Base-by-base conservation (phyloP, 2,113 vertebrate genomes). In the Charina bottae region DNA sequence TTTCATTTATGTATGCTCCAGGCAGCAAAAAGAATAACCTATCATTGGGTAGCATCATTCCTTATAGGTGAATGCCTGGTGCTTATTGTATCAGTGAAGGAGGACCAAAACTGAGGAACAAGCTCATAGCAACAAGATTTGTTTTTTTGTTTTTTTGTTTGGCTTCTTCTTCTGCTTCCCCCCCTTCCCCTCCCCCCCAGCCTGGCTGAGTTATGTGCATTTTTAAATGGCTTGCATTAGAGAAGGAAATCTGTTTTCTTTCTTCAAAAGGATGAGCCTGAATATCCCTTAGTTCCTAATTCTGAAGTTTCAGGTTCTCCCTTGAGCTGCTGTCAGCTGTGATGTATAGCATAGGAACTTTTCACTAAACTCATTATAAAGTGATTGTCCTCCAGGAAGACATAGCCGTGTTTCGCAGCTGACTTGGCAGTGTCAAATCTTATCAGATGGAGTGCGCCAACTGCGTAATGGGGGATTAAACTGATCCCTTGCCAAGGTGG, bases 291-390 rank as follows among this genome's bases (percentile, higher is more conserved):
- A 95, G 92, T 86, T 95, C 94, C 96, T 97, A 96, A 97, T 97
- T 97, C 97, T 97, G 95, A 96, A 91, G 95, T 96, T 93, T 96
- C 95, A 96, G 91, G 96, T 23, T 54, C 95, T 96, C 97, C 97
- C 96, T 93, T 96, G 93, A 96, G 97, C 97, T 95, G 90, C 96
- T 97, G 97, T 97, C 97, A 97, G 83, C 94, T 94, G 92, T 95
- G 94, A 97, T 96, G 97, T 97, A 97, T 95, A 96, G 97, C 94
- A 96, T 93, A 97, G 97, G 96, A 96, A 94, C 96, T 96, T 97
- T 96, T 96, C 94, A 96, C 95, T 96, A 96, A 97, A 97, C 93
- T 97, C 96, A 96, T 98, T 98, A 97, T 94, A 95, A 97, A 98
- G 95, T 96, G 94, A 97, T 96, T 97, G 98, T 97, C 97, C 96